Base-by-base conservation (phyloP, 2,888 invertebrate species). In the Drosophila nr. perissopoda region DNA sequence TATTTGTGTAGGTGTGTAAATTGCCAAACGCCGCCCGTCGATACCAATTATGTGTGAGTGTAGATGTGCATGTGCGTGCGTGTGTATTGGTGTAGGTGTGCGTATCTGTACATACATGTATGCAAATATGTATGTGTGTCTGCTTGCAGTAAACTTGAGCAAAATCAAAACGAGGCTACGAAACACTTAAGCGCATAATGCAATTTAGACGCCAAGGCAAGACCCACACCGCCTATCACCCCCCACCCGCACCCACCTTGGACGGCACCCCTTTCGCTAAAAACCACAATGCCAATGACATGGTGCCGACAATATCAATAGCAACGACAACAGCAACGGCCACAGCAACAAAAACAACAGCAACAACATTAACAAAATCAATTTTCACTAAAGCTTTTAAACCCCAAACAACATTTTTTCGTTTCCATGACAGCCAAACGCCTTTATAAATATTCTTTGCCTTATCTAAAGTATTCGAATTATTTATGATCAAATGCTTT, bases 111-210 rank as follows among this genome's bases (percentile, higher is more conserved):
- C 51, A 63, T 70, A 58, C 18, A 36, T 63, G 71, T 58, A 64
- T 69, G 61, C 25, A 34, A 66, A 52, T 52, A 31, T 59, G 11
- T 27, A 27, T n/a, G 65, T 58, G 63, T 64, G 68, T 63, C 69
- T 71, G 64, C 72, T 65, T 79, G 81, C 80, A 76, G 82, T 78
- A 82, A 86, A 83, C 86, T 76, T 75, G 85, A 78, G 82, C 73
- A 77, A 86, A 83, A 86, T 75, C 88, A 86, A 88, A 83, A 83
- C 87, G 84, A 80, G 78, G 80, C 78, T 73, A 73, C 74, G 77
- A 79, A 86, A 75, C 81, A 79, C 74, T 84, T 89, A 87, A 81
- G 89, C 84, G 79, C 85, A 83, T 87, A 87, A 87, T 87, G 89
- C 87, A 89, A 87, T 87, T 87, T 87, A 78, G 85, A 76, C 83